Evolutionary conservation across 2,888 invertebrate genomes (phyloP), one percentile per base, ranked within the genome.

Genomic region (Drosophila quasianomalipes): DNA sequence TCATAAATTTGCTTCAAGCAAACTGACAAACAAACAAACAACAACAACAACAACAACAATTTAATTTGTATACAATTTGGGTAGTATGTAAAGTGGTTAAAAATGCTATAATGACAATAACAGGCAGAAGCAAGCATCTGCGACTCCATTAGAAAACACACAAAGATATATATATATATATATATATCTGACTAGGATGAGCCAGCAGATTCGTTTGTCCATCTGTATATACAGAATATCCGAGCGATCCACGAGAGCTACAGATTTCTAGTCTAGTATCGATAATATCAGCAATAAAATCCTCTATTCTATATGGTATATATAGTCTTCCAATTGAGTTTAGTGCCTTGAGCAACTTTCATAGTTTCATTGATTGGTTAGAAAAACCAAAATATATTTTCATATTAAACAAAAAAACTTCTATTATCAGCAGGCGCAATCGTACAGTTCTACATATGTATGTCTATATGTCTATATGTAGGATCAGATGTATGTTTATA

Each of bases 1-100:
- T 39, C 76, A 75, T 69, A 68, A 61, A 64, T 78, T 58, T 59
- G 59, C 35, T 64, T 49, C 59, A 35, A 44, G 55, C 63, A 44
- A 19, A 70, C 67, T 76, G 72, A 76, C 33, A 4, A 14, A 14
- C 14, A 12, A 3, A 28, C 4, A 3, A 28, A 28, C 28, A 26
- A 26, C 2, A 33, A 33, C 33, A 33, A 33, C 33, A 35, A 14
- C 12, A 33, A 33, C 35, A 35, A 2, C 4, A 41, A 41, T 81
- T 51, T 57, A 54, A 80, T 68, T 69, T 69, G 51, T 69, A 58
- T 28, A 59, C 16, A 16, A 37, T 47, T 49, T 47, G 44, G 35
- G n/a, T 54, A 19, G 54, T 14, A 47, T 47, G 22, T 7, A 47
- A 47, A 47, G 22, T 47, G 47, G 22, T 9, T 16, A 16, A 26